phyloP scores from a whole-genome alignment of 2,113 vertebrate species.

The Entomyzon cyanotis region DNA sequence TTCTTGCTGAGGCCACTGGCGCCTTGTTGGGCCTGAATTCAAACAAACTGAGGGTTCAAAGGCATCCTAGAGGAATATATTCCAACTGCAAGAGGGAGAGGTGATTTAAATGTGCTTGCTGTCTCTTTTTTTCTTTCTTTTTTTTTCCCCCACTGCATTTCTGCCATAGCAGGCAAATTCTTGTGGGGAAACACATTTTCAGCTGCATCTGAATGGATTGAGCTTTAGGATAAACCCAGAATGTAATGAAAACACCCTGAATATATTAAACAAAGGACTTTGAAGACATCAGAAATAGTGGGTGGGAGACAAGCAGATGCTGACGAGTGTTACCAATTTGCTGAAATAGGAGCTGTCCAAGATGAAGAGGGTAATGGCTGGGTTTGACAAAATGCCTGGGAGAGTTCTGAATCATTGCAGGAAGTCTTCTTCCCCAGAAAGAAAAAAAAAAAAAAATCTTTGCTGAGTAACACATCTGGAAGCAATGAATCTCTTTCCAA shows the following conservation, averaged over 20 bases:
- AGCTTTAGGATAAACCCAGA: slow-evolving; percentile 47
- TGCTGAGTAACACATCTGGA: slow-evolving; percentile 23
- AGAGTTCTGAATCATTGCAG: slow-evolving; percentile 34
- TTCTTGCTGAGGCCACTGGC: neutral
- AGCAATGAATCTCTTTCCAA: neutral
- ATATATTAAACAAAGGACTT: slow-evolving; percentile 46
- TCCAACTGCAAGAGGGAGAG: slow-evolving; percentile 5
- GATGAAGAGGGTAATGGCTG: neutral
- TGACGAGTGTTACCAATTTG: slow-evolving; percentile 45
- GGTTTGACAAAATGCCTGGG: slow-evolving; percentile 20
- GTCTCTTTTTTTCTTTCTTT: neutral
- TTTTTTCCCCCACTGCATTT: neutral
- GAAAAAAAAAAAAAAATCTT: neutral
- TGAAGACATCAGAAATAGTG: slow-evolving; percentile 41
- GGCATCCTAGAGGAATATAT: slow-evolving; percentile 26
- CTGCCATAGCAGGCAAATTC: slow-evolving; percentile 52
- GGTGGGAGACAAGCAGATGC: slow-evolving; percentile 48
- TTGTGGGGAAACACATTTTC: slow-evolving; percentile 51
- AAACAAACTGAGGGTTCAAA: slow-evolving; percentile 37
- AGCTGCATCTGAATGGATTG: slow-evolving; percentile 38
- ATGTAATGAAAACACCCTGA: slow-evolving; percentile 35
- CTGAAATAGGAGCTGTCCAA: slow-evolving; percentile 53
- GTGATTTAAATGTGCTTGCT: neutral
- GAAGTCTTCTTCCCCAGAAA: slow-evolving; percentile 14
- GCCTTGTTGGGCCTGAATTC: slow-evolving; percentile 26